Conservation (phyloP, 2,113 vertebrate genomes). For the Rafetus swinhoei region DNA sequence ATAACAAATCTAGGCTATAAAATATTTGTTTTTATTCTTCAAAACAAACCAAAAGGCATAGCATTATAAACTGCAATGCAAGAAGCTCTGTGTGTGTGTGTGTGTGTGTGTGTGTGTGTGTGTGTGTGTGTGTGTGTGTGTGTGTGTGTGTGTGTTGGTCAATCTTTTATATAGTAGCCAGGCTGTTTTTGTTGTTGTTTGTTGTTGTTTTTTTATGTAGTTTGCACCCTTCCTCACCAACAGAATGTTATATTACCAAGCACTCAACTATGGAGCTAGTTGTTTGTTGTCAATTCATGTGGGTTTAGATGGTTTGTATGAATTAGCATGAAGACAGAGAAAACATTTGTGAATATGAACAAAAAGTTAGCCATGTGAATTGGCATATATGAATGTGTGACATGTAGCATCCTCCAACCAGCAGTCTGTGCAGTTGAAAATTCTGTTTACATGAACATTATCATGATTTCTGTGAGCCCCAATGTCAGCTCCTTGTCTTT, state of each 20-base stretch:
- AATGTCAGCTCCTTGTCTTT: neutral
- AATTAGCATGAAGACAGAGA: neutral
- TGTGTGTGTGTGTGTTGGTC: too few relatives aligned
- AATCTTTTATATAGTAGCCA: too few relatives aligned
- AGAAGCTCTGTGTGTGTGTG: neutral
- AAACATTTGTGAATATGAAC: neutral
- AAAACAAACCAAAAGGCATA: neutral
- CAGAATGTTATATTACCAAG: neutral
- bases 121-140: too few relatives aligned
- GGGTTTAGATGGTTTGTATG: neutral
- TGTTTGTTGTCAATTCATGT: neutral
- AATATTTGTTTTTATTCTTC: rapidly evolving
- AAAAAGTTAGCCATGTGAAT: neutral
- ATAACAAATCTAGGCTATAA: neutral
- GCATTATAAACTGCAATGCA: neutral
- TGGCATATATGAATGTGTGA: rapidly evolving
- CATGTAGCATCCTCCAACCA: neutral
- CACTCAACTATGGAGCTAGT: neutral
- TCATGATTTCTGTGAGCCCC: neutral
- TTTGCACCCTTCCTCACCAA: neutral
- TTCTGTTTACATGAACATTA: neutral
- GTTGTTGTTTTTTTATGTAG: neutral
- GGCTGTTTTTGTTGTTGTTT: neutral
- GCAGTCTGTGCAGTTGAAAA: neutral
- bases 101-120: too few relatives aligned